Conservation (phyloP, 2,888 invertebrate genomes). For the Pristionchus mayeri region DNA sequence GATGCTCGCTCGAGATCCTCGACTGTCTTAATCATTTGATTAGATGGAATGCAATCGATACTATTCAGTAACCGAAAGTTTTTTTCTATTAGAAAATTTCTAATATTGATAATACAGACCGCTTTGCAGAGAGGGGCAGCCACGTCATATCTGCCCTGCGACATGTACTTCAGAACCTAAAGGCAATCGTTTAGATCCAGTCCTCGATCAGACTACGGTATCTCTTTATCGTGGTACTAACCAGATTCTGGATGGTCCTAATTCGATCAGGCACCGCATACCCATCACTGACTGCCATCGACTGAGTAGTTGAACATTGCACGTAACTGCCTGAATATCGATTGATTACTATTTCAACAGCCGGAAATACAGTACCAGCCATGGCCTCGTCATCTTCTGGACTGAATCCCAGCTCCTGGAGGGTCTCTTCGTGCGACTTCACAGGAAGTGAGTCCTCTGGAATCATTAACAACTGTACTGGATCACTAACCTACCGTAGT, state of each 20-base stretch:
- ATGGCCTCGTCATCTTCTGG: constrained; percentile 76
- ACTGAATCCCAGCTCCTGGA: constrained; percentile 76
- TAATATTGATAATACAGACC: too few relatives aligned
- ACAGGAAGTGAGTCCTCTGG: constrained; percentile 21
- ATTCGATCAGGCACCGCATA: constrained; percentile 99
- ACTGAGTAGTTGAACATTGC: constrained; percentile 69
- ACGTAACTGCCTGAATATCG: constrained; percentile 55
- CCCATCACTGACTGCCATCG: constrained; percentile 86
- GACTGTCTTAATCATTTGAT: too few relatives aligned
- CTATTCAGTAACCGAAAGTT: too few relatives aligned
- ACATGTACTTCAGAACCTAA: constrained; percentile 92
- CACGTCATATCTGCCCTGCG: constrained; percentile 92
- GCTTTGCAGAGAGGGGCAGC: constrained; percentile 99
- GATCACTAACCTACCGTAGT: neutral
- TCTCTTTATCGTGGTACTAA: constrained; percentile 77
- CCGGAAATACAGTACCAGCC: constrained; percentile 11
- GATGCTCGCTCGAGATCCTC: constrained; percentile 99
- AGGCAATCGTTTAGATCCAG: constrained; percentile 29
- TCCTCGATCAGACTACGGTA: too few relatives aligned
- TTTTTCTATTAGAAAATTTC: too few relatives aligned
- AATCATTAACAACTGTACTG: neutral
- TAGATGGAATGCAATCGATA: too few relatives aligned
- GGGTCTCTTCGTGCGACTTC: constrained; percentile 59
- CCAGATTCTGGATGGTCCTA: constrained; percentile 97
- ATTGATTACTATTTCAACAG: neutral